Evolutionary conservation across 2,113 vertebrate genomes (phyloP), one percentile per base, ranked within the genome.

Genomic region (Megaptera novaeangliae): DNA sequence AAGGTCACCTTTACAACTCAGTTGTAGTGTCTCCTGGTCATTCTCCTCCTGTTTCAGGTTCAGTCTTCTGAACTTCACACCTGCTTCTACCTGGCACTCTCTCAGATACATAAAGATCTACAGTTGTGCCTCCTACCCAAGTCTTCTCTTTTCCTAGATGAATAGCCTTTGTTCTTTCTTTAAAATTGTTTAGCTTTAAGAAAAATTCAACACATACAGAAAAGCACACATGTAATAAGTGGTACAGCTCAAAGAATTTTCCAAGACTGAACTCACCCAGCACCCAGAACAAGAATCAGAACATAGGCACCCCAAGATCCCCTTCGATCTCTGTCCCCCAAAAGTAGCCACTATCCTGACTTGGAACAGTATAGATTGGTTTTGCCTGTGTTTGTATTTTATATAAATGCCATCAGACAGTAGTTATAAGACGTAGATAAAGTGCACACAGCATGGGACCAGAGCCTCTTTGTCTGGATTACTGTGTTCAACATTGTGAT

Each of bases 321-420:
- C 41, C 13, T n/a, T n/a, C 23, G 25, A 75, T 1, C 52, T 31
- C 41, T 20, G 3, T 64, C 3, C n/a, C 29, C 39, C 17, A 8
- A 36, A 34, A 8, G 29, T 4, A 5, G 18, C 20, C 69, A 20
- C 21, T 41, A 0, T 83, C 25, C 41, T 59, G 9, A 59, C 44
- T 55, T 59, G 23, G 3, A 21, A 6, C 27, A 34, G 29, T 17
- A 12, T 5, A 61, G 27, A 0, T 12, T 39, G 2, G 3, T n/a
- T 46, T 31, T 85, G 39, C 49, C 23, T 34, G 3, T 41, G 11
- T 63, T 27, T 57, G 81, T 36, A 25, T 15, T 39, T 44, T 11
- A 2, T 41, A 3, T 27, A 31, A 39, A 14, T 2, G 13, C 34
- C 39, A 0, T 27, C 27, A 29, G 0, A 12, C 1, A 1, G 6